phyloP scores from a whole-genome alignment of 2,113 vertebrate species.

The Saccopteryx leptura region DNA sequence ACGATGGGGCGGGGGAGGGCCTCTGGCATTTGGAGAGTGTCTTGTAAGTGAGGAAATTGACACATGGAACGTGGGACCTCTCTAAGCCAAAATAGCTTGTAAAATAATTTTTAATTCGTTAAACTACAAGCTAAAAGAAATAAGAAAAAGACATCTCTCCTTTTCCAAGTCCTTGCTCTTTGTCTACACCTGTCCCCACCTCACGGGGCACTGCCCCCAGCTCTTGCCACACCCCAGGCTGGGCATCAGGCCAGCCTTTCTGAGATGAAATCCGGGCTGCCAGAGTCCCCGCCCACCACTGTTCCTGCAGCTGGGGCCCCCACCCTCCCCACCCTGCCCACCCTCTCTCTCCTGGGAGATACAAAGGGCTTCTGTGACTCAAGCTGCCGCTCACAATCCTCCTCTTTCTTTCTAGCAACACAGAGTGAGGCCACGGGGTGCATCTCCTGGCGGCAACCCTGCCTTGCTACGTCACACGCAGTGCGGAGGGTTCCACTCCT shows the following conservation, averaged over 20 bases:
- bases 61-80: neutral
- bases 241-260: constrained; percentile 71
- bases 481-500: neutral
- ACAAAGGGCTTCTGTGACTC: constrained; percentile 80
- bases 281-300: neutral
- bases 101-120: constrained; percentile 41
- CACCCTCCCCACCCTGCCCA: neutral
- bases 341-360: constrained; percentile 57
- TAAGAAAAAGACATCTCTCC: neutral
- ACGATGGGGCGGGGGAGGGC: too few relatives aligned
- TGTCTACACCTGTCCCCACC: constrained; percentile 57
- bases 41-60: neutral
- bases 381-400: constrained; percentile 39
- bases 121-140: constrained; percentile 38
- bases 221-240: constrained; percentile 6
- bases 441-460: neutral
- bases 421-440: neutral
- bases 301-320: neutral
- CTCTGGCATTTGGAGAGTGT: neutral
- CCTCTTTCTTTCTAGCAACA: constrained; percentile 68
- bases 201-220: neutral
- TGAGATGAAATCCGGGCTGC: constrained; percentile 68
- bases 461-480: neutral
- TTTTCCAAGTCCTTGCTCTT: constrained; percentile 50
- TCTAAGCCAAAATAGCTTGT: constrained; percentile 18